These are phyloP conservation scores for Psilanteris sp. DNA, from an alignment of 1,140 invertebrate genomes.

Conservation along the genomic window DNA sequence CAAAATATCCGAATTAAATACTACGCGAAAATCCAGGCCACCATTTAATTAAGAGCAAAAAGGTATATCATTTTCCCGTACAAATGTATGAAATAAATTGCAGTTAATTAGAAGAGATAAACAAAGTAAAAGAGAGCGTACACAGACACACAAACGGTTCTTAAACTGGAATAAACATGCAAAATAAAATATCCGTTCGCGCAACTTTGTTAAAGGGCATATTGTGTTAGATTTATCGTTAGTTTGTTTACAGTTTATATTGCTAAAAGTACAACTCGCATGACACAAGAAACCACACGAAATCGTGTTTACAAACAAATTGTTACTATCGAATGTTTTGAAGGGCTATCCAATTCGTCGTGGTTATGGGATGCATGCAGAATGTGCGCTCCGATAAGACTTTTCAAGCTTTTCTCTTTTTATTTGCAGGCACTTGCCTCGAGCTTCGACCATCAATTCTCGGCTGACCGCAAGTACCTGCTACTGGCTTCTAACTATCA, in stretches of 20 bases:
- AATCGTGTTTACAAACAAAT: conserved; percentile 3
- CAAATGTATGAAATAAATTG: no score
- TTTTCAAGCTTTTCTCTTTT: conserved; percentile 38
- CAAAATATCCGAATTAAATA: conserved; percentile 19
- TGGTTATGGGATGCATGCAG: conserved; percentile 15
- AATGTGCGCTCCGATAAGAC: conserved; percentile 39
- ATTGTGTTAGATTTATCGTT: no score
- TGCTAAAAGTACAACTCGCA: neutral
- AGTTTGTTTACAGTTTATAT: no score
- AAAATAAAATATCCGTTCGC: no score
- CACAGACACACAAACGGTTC: no score
- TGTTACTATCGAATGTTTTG: conserved; percentile 7
- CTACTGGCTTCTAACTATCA: conserved; percentile 80
- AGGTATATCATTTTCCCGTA: no score
- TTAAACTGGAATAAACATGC: no score
- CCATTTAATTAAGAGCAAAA: no score
- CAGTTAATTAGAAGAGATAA: no score
- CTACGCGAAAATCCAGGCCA: neutral
- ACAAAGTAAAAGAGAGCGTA: no score
- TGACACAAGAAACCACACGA: neutral
- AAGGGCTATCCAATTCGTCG: conserved; percentile 17
- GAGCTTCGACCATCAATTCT: conserved; percentile 79
- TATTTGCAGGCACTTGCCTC: conserved; percentile 60
- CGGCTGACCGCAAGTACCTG: conserved; percentile 80
- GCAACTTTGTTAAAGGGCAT: no score